phyloP scores from a whole-genome alignment of 23 tunicate species.

The Halocynthia roretzi region DNA sequence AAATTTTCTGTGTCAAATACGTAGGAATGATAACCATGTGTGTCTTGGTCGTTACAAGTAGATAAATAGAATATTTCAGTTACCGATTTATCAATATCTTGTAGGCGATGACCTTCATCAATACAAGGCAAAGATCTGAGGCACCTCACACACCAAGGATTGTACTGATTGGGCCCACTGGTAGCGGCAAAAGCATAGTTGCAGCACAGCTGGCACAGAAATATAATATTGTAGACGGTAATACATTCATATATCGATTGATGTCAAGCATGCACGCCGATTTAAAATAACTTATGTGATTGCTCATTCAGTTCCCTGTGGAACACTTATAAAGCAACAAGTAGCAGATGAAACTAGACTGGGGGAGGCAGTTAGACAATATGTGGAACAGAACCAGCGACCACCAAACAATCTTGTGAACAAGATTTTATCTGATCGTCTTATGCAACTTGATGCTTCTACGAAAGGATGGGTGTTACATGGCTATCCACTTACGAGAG shows the following conservation, averaged over 20 bases:
- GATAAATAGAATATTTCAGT: not conserved
- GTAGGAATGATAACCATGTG: no score
- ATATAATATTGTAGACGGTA: constrained; percentile 77
- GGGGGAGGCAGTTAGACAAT: constrained; percentile 57
- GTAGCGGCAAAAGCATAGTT: constrained; percentile 67
- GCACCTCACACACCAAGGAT: constrained; percentile 87
- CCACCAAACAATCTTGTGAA: constrained; percentile 59
- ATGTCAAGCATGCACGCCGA: no score
- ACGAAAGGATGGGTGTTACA: constrained; percentile 93
- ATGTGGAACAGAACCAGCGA: constrained; percentile 18
- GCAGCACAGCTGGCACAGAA: constrained; percentile 67
- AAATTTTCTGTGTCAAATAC: no score
- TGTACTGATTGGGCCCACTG: constrained; percentile 81
- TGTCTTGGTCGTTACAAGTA: no score
- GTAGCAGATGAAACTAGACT: constrained; percentile 61
- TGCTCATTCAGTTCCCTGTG: constrained; percentile 57
- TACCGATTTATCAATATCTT: not conserved
- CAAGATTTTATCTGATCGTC: constrained; percentile 53
- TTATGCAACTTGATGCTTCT: constrained; percentile 71
- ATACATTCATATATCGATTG: not conserved
- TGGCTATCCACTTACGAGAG: constrained; percentile 75
- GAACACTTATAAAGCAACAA: constrained; percentile 69
- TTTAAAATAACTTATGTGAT: not conserved
- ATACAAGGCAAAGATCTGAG: constrained; percentile 37
- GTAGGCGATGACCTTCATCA: constrained; percentile 64